Evolutionary conservation across 37 sponge, comb jelly and placozoan genomes (phyloP).

Genomic region (Beroe ovata): DNA sequence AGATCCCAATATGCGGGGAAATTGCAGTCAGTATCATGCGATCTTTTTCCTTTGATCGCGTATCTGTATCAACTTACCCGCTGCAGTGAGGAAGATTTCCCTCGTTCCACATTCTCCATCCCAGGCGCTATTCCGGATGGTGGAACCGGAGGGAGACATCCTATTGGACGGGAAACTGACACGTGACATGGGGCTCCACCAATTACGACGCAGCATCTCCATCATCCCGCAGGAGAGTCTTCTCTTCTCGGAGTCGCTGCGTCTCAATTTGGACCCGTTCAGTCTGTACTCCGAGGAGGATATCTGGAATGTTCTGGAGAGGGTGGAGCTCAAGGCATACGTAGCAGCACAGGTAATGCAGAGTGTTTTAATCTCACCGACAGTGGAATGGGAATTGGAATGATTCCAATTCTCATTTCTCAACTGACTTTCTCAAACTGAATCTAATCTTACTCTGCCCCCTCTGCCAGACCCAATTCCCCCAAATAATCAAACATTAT

Average conservation of each 20-base stretch:
- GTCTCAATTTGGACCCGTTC: conserved; percentile 92
- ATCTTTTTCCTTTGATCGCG: no score
- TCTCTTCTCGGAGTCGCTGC: conserved; percentile 85
- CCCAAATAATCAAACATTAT: no score
- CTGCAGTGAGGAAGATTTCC: no score
- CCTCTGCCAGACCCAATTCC: no score
- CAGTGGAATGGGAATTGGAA: no score
- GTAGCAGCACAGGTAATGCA: background rate
- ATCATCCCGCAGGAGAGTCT: conserved; percentile 95
- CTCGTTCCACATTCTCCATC: background rate
- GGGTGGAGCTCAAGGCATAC: conserved; percentile 78
- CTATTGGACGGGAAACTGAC: conserved; percentile 79
- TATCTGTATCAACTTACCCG: no score
- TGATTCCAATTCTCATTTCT: no score
- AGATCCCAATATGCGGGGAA: no score
- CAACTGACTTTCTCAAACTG: no score
- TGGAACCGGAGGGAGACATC: conserved; percentile 79
- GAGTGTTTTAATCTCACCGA: no score
- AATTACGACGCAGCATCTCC: conserved; percentile 77
- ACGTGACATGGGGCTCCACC: conserved; percentile 79
- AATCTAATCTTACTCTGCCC: no score
- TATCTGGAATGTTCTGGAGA: conserved; percentile 81
- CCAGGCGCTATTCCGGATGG: conserved; percentile 83
- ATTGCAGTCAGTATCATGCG: no score
- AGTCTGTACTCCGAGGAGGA: conserved; percentile 72